Evolutionary conservation across 2,113 vertebrate species (phyloP).

Genomic region (Hemiprocne comata): DNA sequence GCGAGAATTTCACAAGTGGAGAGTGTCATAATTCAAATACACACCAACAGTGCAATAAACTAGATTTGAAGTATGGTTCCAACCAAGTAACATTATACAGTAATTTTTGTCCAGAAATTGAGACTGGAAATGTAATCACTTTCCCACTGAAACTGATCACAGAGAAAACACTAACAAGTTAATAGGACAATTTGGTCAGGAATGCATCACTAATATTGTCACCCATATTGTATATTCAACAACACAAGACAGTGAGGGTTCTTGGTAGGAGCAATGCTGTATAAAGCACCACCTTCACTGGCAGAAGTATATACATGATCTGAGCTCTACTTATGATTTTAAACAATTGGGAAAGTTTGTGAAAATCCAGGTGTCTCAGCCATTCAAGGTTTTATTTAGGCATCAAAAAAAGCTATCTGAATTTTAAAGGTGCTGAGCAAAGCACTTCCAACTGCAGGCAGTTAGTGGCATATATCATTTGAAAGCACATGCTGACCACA

Average conservation of each 20-base stretch:
- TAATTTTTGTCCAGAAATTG: neutral
- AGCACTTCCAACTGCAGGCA: neutral
- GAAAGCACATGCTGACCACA: neutral
- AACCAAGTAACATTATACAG: neutral
- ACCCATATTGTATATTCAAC: neutral
- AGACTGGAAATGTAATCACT: neutral
- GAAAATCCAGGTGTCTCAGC: neutral
- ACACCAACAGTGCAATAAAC: neutral
- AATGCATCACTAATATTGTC: neutral
- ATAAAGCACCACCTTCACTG: neutral
- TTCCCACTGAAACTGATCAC: neutral
- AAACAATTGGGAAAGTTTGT: neutral
- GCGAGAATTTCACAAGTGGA: neutral
- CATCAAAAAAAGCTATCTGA: neutral
- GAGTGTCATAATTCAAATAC: neutral
- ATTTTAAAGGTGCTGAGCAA: neutral
- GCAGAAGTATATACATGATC: neutral
- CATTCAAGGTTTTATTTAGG: neutral
- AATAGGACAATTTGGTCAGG: neutral
- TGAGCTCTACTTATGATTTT: neutral
- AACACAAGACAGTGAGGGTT: neutral
- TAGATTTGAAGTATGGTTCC: neutral
- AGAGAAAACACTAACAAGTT: neutral
- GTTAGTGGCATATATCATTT: constrained; percentile 7
- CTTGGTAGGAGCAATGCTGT: neutral